These are phyloP conservation scores for Macaca nemestrina DNA, from an alignment of 2,113 vertebrate species.

Conservation along the genomic window DNA sequence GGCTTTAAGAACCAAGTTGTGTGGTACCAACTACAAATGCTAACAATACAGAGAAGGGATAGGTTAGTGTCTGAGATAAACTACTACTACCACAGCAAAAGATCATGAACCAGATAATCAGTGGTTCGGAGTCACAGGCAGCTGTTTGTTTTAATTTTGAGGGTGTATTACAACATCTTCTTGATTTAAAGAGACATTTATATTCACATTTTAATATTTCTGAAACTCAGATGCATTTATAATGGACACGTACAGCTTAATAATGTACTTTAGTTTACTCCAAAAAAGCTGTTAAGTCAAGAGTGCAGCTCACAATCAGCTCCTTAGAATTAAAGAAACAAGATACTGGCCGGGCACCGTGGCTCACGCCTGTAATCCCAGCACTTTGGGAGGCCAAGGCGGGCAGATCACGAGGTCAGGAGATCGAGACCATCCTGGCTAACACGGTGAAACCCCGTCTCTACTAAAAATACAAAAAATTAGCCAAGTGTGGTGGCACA, in stretches of 20 bases:
- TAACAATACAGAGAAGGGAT: not conserved
- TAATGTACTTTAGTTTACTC: not conserved
- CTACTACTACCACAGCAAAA: not conserved
- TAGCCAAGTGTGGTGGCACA: no score
- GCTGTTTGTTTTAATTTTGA: not conserved
- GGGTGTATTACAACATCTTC: not conserved
- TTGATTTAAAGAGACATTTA: not conserved
- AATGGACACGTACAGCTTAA: not conserved
- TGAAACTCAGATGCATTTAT: slow-evolving; percentile 14
- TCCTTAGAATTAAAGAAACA: not conserved
- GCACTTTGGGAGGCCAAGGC: no score
- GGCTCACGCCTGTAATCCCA: no score
- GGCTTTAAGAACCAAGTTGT: not conserved
- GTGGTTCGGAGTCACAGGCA: not conserved
- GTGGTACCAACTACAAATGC: not conserved
- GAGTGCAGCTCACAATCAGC: not conserved
- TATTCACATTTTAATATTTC: slow-evolving; percentile 25
- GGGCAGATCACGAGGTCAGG: no score
- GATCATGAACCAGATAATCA: not conserved
- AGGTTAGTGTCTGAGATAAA: not conserved
- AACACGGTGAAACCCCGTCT: no score
- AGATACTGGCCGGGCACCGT: not conserved
- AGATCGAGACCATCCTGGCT: no score
- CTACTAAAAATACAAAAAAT: no score
- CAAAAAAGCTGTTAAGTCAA: not conserved